These are phyloP conservation scores for Marisa cornuarietis DNA, from an alignment of 1,140 invertebrate genomes.

Conservation along the genomic window DNA sequence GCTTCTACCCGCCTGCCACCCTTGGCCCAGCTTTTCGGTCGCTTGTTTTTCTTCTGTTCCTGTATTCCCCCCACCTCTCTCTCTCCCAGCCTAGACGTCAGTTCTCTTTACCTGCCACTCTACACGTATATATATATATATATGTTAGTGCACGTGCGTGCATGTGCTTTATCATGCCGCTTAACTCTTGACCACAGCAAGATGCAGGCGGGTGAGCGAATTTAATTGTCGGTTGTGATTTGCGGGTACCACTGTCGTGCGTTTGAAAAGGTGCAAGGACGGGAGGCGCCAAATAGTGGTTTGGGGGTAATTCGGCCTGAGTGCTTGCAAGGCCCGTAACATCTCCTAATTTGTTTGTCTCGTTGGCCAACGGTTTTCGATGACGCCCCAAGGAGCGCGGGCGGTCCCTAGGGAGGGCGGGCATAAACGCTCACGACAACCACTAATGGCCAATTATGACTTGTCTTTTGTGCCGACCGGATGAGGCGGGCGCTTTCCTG, in stretches of 20 bases:
- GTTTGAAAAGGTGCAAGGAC: background rate
- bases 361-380: constrained; percentile 1
- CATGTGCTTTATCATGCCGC: too few relatives aligned
- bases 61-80: too few relatives aligned
- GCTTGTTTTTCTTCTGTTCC: too few relatives aligned
- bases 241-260: background rate
- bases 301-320: background rate
- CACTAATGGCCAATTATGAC: constrained; percentile 11
- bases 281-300: background rate
- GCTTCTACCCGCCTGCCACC: too few relatives aligned
- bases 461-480: constrained; percentile 3
- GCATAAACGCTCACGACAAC: constrained; percentile 7
- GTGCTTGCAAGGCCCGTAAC: background rate
- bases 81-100: too few relatives aligned
- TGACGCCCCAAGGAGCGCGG: constrained; percentile 3
- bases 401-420: background rate
- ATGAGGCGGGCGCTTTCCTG: background rate
- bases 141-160: too few relatives aligned
- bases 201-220: background rate
- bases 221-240: constrained; percentile 4
- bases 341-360: constrained; percentile 9
- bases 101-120: too few relatives aligned
- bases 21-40: too few relatives aligned
- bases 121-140: too few relatives aligned
- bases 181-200: too few relatives aligned